Conservation (phyloP, 1,140 invertebrate species). For the Lepidostoma basale region DNA sequence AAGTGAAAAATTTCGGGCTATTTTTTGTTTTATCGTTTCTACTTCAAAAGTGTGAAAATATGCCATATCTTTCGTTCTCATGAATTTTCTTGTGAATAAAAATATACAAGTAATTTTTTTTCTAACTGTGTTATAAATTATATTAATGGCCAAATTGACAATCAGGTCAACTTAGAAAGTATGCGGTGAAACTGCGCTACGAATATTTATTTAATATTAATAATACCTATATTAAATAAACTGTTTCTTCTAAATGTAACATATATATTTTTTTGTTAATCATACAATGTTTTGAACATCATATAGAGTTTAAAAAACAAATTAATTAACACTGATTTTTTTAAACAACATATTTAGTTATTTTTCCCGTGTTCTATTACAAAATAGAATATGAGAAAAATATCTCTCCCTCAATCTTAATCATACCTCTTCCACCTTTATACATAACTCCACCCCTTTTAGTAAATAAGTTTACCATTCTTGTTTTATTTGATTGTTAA, state of each 20-base stretch:
- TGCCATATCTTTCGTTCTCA: constrained; percentile 3
- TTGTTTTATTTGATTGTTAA: too few relatives aligned
- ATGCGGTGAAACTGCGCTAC: constrained; percentile 6
- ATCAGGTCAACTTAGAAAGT: constrained; percentile 5
- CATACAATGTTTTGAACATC: not conserved
- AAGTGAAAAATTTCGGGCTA: not conserved
- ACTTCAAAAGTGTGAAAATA: constrained; percentile 3
- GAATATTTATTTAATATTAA: not conserved
- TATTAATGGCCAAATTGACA: constrained; percentile 17
- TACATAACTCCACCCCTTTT: too few relatives aligned
- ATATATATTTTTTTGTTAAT: not conserved
- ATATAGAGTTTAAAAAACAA: not conserved
- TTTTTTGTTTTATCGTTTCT: not conserved
- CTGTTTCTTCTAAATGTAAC: not conserved
- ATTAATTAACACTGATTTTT: not conserved
- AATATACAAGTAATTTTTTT: constrained; percentile 1
- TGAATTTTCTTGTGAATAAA: not conserved
- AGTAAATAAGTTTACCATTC: too few relatives aligned
- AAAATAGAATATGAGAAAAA: too few relatives aligned
- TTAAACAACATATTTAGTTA: not conserved
- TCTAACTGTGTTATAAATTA: constrained; percentile 5
- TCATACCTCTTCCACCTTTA: too few relatives aligned
- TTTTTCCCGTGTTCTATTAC: too few relatives aligned
- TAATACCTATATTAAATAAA: not conserved
- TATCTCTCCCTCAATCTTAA: too few relatives aligned